Base-by-base conservation (phyloP, 1,140 invertebrate genomes). In the Rhopalosiphum padi region DNA sequence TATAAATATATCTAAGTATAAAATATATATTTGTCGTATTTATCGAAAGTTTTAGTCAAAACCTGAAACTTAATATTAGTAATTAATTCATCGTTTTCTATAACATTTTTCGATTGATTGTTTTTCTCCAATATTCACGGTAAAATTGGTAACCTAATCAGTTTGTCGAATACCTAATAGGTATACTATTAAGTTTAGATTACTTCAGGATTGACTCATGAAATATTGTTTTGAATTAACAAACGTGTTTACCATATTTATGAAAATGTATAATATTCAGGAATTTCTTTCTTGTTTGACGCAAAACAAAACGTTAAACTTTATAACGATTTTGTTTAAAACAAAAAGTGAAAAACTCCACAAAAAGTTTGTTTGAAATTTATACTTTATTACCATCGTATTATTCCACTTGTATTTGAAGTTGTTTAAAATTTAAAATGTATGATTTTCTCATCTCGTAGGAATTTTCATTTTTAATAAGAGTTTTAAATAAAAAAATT, bases 341-440 rank as follows among this genome's bases (percentile, higher is more conserved):
- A n/a, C 60, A 77, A 77, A 68, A 77, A 77, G 60, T 77, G 15
- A 18, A 35, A n/a, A 46, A 77, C 60, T 77, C 60, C 4, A 5
- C 60, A 68, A n/a, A n/a, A 77, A 77, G 60, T 77, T 77, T 77
- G 30, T n/a, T 77, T 77, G 60, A 77, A 77, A 77, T 77, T n/a
- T 77, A 77, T 77, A n/a, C 60, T 77, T 6, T 77, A n/a, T 35
- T 6, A 18, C 30, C n/a, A 77, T 77, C n/a, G 15, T 77, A 30
- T 77, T 77, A 77, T 35, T 77, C 30, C 60, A 77, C 30, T 77
- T 35, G 60, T 6, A 77, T 77, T 77, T 77, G 30, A 77, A n/a
- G 30, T n/a, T 18, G 60, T n/a, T 77, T 77, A 77, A 77, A 77
- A 77, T 77, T n/a, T 15, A 77, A n/a, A 5, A 15, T 18, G 15